Base-by-base conservation (phyloP, 2,113 vertebrate species). In the Chloropsis cyanopogon region DNA sequence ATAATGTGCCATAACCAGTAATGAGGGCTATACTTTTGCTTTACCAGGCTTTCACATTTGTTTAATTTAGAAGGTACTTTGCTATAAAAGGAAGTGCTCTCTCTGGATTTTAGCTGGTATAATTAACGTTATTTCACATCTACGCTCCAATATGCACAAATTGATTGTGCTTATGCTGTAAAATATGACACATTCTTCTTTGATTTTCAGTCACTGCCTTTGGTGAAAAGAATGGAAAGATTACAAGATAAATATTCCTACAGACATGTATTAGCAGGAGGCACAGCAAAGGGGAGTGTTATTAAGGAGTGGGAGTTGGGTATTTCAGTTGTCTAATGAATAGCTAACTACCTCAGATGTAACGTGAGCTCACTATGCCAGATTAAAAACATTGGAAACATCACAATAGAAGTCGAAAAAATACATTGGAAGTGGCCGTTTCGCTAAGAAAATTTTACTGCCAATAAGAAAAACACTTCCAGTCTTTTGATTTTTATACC, bases 51-150 rank as follows among this genome's bases (percentile, higher is more conserved):
- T 97, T 87, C 95, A 95, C 92, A 93, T 97, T 97, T 96, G 82
- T 96, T 97, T 96, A 84, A 97, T 93, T 95, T 95, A 91, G 97
- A 97, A 96, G 71, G 65, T 69, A 94, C 95, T 98, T 97, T 95
- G 71, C 79, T 96, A 60, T 95, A 95, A 96, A 97, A 97, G 80
- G 91, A 97, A 98, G 85, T 96, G 83, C 63, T 94, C 71, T 97
- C 95, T 75, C 91, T 66, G 95, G 97, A 76, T 54, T 92, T 96
- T 90, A 91, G 76, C 92, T 91, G 53, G 50, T 78, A 25, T 95
- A 97, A 97, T 96, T 97, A 97, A 97, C 41, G 24, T 85, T 83
- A 87, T 79, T 96, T 80, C 64, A 71, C 75, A 91, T 97, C 94
- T 96, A 88, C 56, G 65, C 88, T 92, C 82, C 81, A 92, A 92